Percentiles rank a stretch among this genome's conserved stretches.
phyloP scores from a whole-genome alignment of 2,113 vertebrate genomes.

The Bungarus multicinctus region DNA sequence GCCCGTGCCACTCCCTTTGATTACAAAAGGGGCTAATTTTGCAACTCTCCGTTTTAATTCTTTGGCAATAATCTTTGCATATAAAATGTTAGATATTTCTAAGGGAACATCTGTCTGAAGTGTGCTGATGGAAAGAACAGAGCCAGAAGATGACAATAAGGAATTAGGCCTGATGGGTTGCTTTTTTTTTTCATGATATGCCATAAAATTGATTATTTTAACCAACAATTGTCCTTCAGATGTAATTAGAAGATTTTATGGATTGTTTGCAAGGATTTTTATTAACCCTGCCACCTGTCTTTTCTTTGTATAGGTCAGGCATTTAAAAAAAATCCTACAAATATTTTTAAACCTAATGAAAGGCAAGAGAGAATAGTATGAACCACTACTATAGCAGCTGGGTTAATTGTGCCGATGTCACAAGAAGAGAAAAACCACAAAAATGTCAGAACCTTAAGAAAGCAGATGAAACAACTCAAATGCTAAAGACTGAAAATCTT shows the following conservation, averaged over 20 bases:
- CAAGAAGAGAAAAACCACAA: neutral
- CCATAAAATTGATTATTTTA: neutral
- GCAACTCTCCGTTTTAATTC: conserved; percentile 14
- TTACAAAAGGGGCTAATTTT: neutral
- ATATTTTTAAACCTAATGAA: neutral
- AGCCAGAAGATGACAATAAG: neutral
- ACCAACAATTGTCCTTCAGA: neutral
- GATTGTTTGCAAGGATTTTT: neutral
- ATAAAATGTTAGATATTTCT: neutral
- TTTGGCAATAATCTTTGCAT: neutral
- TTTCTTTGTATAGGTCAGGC: neutral
- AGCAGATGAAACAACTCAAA: neutral
- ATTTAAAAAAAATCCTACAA: neutral
- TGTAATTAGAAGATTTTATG: neutral
- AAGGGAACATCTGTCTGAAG: neutral
- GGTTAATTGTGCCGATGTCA: neutral
- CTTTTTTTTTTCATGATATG: neutral
- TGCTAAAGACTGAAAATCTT: neutral
- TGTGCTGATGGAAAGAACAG: neutral
- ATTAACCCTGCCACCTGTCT: neutral
- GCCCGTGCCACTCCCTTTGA: neutral
- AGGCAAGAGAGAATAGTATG: neutral
- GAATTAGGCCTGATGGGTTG: neutral
- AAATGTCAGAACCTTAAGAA: neutral
- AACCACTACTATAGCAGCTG: no score